Base-by-base conservation (phyloP, 2,797 vertebrate genomes). In the Cyprinodon diabolis region DNA sequence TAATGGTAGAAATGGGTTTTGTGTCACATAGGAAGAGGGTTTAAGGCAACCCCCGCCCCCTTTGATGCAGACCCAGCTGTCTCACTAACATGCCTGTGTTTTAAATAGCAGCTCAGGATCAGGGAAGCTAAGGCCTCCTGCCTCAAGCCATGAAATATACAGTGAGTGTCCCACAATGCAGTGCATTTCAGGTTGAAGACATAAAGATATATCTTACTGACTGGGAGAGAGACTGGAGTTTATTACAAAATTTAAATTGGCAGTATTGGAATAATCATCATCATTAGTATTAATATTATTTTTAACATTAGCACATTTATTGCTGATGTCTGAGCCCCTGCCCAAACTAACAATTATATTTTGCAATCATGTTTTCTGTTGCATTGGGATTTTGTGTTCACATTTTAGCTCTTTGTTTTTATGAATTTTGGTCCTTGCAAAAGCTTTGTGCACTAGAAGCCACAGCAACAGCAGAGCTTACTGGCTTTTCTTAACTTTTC, bases 61-160 rank as follows among this genome's bases (percentile, higher is more conserved):
- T 47, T 66, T 25, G 69, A 37, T 67, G 60, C 68, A 30, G 76
- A 52, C 78, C 83, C 92, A 95, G 94, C 93, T 95, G 93, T 93
- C 92, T 79, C 66, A 21, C 75, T 75, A 72, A 92, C 91, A 94
- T 94, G 94, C 91, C 30, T 65, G 78, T 4, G 91, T 92, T 94
- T 93, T 92, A 94, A 94, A 95, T 95, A 95, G 93, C 85, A 83
- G 72, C 37, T 68, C 68, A 1, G 62, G 70, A 72, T 81, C 82
- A 77, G 72, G 54, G 77, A 85, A 74, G 66, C 81, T 58, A 66
- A 68, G 15, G 76, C 83, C 77, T 78, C 68, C 60, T 35, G n/a
- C 48, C 40, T 75, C 55, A 30, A 11, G 55, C 48, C 43, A 37
- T 55, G n/a, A 55, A 55, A 54, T 21, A n/a, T 10, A 21, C 17